Evolutionary conservation across 2,888 invertebrate genomes (phyloP), one percentile per base, ranked within the genome.

Genomic region (Netelia melanura): DNA sequence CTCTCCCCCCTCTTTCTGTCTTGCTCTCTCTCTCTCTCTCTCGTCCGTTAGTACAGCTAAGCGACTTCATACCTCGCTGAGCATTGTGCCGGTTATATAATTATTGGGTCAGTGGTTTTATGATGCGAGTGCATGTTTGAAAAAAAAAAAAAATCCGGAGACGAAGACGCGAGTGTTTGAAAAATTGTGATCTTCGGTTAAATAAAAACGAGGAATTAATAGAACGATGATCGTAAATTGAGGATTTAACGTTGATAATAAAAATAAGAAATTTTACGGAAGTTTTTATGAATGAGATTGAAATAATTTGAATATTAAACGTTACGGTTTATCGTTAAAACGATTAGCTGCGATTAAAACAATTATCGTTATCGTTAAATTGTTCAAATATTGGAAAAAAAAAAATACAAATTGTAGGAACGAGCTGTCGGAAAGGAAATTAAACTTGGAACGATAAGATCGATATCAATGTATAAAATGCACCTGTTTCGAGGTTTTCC

Each of bases 101-200:
- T 85, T 85, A 85, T 85, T 83, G 58, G 85, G 83, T 85, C 85
- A 83, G 85, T 76, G 82, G 79, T 85, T 85, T 85, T 85, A 83
- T 62, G 85, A 82, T 65, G 78, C 85, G 58, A 79, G 68, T 75
- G 71, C 65, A 62, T 62, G 68, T 71, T 11, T 58, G n/a, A 25
- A 25, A 56, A 43, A 65, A 30, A 21, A 48, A 48, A 58, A 64
- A 17, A 17, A 58, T 44, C 9, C 14, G 17, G 70, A 25, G 44
- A 68, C n/a, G 48, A 17, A 17, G 67, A 48, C 21, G 2, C 17
- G 9, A 65, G 25, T 11, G 8, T n/a, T 52, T 52, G 14, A 68
- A 68, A 64, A 64, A 65, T 75, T 61, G 30, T 30, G 30, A 5
- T 30, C 30, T 30, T 2, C 30, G 5, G 5, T 30, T 30, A 30